Conservation (phyloP, 2,888 invertebrate genomes). For the Laspeyria flexula region DNA sequence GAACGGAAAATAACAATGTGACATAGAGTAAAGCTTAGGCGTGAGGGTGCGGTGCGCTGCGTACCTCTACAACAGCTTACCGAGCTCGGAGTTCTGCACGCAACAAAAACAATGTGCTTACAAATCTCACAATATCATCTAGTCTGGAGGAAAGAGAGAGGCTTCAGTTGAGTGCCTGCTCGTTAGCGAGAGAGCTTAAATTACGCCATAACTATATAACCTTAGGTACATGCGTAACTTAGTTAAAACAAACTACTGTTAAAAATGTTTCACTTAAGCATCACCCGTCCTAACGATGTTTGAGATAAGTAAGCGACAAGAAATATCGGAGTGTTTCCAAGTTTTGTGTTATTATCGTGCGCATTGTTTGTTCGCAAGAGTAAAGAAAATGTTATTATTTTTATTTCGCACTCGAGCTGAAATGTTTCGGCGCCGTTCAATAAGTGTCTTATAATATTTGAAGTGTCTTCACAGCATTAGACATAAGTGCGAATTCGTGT, state of each 20-base stretch:
- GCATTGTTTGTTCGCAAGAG: conserved; percentile 32
- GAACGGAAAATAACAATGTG: conserved; percentile 20
- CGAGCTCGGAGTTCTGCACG: conserved; percentile 48
- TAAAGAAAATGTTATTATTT: conserved; percentile 34
- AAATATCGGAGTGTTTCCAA: conserved; percentile 31
- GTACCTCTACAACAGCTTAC: conserved; percentile 42
- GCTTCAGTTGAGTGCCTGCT: conserved; percentile 73
- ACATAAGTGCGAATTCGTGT: conserved; percentile 7
- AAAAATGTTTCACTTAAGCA: conserved; percentile 47
- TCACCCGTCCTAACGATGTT: conserved; percentile 22
- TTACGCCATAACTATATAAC: conserved; percentile 68
- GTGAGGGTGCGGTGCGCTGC: conserved; percentile 29
- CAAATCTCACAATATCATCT: conserved; percentile 75
- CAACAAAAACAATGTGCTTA: conserved; percentile 68
- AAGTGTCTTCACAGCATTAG: conserved; percentile 17
- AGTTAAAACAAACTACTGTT: conserved; percentile 53
- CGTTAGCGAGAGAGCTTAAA: conserved; percentile 79
- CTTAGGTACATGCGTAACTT: conserved; percentile 67
- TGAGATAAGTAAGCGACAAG: conserved; percentile 18
- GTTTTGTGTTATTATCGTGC: conserved; percentile 28
- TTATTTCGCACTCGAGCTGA: conserved; percentile 24
- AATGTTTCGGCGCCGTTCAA: conserved; percentile 23
- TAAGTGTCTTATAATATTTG: conserved; percentile 24
- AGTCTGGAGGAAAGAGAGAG: conserved; percentile 64
- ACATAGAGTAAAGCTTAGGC: conserved; percentile 9